Percentiles rank a stretch among this genome's conserved stretches.
phyloP scores from a whole-genome alignment of 2,888 invertebrate species.

The Enoplolaimus lenunculus region DNA sequence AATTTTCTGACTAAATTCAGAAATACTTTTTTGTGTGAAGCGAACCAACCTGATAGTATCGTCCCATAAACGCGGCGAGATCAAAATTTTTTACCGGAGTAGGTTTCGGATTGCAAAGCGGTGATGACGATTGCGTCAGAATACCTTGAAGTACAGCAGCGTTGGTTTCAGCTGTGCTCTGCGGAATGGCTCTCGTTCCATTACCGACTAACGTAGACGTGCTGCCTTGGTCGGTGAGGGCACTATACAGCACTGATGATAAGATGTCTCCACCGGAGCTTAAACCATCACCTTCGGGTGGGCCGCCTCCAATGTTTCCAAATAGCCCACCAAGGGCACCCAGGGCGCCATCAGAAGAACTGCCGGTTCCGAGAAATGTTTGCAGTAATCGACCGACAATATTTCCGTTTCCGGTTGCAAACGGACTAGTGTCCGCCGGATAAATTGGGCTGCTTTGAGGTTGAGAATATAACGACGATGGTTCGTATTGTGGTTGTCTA shows the following conservation, averaged over 20 bases:
- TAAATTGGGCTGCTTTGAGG: neutral
- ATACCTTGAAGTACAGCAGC: conserved; percentile 38
- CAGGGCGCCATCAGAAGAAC: conserved; percentile 9
- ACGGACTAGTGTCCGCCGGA: neutral
- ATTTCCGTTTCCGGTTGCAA: conserved; percentile 20
- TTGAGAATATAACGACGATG: too few relatives aligned
- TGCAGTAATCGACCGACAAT: neutral
- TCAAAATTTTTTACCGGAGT: conserved; percentile 35
- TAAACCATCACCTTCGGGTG: conserved; percentile 31
- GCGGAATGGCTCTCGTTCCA: conserved; percentile 23
- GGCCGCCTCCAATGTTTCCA: conserved; percentile 32
- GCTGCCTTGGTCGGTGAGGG: conserved; percentile 34
- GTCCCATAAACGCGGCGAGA: conserved; percentile 36
- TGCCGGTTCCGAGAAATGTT: neutral
- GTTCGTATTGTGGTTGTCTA: neutral
- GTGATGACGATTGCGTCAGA: conserved; percentile 37
- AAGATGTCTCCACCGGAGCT: conserved; percentile 23
- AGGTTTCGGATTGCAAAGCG: conserved; percentile 38
- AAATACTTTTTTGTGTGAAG: too few relatives aligned
- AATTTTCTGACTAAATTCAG: too few relatives aligned
- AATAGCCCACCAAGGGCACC: conserved; percentile 33
- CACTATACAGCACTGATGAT: conserved; percentile 39
- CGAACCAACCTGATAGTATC: conserved; percentile 34
- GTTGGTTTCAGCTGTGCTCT: conserved; percentile 25
- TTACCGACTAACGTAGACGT: conserved; percentile 6